These are phyloP conservation scores for Diachasmimorpha longicaudata DNA, from an alignment of 1,140 invertebrate genomes.

Conservation along the genomic window DNA sequence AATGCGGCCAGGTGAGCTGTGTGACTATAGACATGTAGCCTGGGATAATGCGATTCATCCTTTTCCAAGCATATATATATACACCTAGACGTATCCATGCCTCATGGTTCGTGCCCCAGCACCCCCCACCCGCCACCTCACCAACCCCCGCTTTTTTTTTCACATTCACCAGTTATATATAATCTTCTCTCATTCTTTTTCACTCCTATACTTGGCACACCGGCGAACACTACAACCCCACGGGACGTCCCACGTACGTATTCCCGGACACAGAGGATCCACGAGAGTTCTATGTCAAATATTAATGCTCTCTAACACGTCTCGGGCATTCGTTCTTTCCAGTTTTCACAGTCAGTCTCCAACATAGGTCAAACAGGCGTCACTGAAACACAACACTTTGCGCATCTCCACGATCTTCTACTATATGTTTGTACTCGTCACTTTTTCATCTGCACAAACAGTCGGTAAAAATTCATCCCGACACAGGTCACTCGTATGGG, in stretches of 20 bases:
- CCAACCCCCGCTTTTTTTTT: too few species aligned
- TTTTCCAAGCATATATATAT: not conserved
- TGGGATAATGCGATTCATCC: not conserved
- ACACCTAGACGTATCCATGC: not conserved
- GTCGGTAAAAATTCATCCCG: not conserved
- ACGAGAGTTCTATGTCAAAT: conserved; percentile 35
- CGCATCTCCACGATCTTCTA: not conserved
- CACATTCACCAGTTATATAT: not conserved
- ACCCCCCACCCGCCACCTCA: too few species aligned
- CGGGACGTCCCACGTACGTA: conserved; percentile 8
- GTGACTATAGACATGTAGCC: conserved; percentile 19
- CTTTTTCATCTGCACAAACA: not conserved
- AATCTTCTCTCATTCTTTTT: conserved; percentile 25
- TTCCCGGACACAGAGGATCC: conserved; percentile 10
- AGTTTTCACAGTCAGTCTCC: not conserved
- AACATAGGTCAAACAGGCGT: conserved; percentile 10
- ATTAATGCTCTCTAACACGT: conserved; percentile 42
- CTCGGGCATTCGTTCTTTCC: conserved; percentile 12
- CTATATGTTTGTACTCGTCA: not conserved
- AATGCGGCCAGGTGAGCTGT: conserved; percentile 43
- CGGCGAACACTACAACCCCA: not conserved
- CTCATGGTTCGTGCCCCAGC: not conserved
- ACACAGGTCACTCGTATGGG: not conserved
- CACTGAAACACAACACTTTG: not conserved
- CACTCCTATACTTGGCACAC: conserved; percentile 8